A percentile compares a stretch with the other conserved stretches of the same genome.
phyloP scores from a whole-genome alignment of 2,888 invertebrate genomes.

The Pollenia angustigena region DNA sequence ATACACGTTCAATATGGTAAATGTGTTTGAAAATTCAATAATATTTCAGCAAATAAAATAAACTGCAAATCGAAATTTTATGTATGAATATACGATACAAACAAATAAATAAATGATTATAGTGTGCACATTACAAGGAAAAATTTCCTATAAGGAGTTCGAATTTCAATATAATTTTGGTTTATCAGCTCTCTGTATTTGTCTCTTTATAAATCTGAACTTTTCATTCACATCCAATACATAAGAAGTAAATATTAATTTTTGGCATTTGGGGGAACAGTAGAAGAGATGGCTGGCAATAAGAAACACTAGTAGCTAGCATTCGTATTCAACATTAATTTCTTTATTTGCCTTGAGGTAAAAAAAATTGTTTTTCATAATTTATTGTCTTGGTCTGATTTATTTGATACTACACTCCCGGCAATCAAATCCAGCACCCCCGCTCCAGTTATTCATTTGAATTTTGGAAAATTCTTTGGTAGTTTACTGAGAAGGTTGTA shows the following conservation, averaged over 20 bases:
- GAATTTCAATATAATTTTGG: conserved; percentile 20
- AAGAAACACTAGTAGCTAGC: conserved; percentile 1
- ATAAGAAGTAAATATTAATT: conserved; percentile 17
- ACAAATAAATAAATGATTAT: background rate
- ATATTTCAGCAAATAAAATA: conserved; percentile 56
- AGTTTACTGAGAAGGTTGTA: conserved; percentile 31
- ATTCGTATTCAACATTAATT: conserved; percentile 27
- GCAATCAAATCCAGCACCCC: conserved; percentile 32
- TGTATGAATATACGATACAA: conserved; percentile 2
- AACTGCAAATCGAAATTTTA: conserved; percentile 52
- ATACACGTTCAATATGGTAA: conserved; percentile 27
- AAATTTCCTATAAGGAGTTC: conserved; percentile 7
- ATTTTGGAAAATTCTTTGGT: conserved; percentile 26
- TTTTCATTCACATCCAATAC: conserved; percentile 10
- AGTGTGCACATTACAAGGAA: background rate
- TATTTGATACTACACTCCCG: conserved; percentile 42
- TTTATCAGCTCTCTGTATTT: conserved; percentile 17
- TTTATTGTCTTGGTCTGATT: conserved; percentile 67
- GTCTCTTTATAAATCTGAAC: conserved; percentile 15
- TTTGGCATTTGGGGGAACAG: background rate
- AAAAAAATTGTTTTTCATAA: conserved; percentile 55
- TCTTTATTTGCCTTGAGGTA: conserved; percentile 61
- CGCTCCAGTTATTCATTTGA: conserved; percentile 18
- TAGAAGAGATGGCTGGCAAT: conserved; percentile 44
- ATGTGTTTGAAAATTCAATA: conserved; percentile 56